A percentile compares a stretch with the other conserved stretches of the same genome.
These are phyloP conservation scores for Caenorhabditis japonica DNA, from an alignment of 2,888 invertebrate genomes.

Conservation along the genomic window DNA sequence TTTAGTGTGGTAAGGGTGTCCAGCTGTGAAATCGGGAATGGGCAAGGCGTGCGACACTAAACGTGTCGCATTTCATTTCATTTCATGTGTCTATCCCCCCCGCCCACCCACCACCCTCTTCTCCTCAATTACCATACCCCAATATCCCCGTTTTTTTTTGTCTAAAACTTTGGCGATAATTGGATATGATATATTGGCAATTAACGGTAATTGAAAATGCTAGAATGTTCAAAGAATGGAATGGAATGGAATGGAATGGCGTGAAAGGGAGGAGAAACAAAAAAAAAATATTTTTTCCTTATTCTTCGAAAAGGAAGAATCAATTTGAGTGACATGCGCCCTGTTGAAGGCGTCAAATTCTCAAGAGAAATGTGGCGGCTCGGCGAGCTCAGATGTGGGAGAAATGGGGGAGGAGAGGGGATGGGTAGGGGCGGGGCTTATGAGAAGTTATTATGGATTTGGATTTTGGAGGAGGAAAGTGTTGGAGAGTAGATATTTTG, in stretches of 20 bases:
- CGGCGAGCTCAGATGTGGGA: too few species aligned
- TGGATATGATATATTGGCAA: neutral
- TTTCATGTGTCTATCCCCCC: too few species aligned
- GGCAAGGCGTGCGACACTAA: too few species aligned
- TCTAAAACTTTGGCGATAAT: too few species aligned
- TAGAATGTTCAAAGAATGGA: neutral
- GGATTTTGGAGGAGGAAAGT: too few species aligned
- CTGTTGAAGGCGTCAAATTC: constrained; percentile 4
- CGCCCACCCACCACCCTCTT: neutral
- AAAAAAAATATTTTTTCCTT: too few species aligned
- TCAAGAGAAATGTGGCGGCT: too few species aligned
- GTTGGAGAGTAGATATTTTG: too few species aligned
- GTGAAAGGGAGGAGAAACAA: too few species aligned
- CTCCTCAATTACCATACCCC: constrained; percentile 17
- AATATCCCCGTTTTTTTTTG: too few species aligned
- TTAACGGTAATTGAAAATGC: neutral
- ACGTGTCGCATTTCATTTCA: constrained; percentile 11
- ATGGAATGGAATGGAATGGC: too few species aligned
- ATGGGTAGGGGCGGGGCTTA: neutral
- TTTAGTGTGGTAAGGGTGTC: neutral
- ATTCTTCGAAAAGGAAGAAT: constrained; percentile 1
- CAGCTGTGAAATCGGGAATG: constrained; percentile 15
- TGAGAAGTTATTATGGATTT: too few species aligned
- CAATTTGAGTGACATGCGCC: constrained; percentile 7
- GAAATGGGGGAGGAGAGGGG: neutral